Percentiles rank a stretch among this genome's conserved stretches.
These are phyloP conservation scores for Glossosoma conforme DNA, from an alignment of 1,140 invertebrate species.

Conservation along the genomic window DNA sequence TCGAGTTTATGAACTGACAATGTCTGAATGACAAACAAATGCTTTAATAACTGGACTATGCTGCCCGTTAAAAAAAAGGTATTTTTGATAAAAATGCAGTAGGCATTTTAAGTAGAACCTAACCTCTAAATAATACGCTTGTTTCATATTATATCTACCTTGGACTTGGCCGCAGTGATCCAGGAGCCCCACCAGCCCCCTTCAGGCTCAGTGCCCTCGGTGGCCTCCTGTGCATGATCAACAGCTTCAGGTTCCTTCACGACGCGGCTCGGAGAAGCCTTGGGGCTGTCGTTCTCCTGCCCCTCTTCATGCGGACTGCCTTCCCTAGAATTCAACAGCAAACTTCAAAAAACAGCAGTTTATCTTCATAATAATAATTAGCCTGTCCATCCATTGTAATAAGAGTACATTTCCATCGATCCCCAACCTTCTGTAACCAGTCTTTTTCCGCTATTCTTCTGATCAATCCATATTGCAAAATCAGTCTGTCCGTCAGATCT, in stretches of 20 bases:
- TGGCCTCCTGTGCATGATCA: slow-evolving; percentile 57
- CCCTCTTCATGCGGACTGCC: slow-evolving; percentile 5
- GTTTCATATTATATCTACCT: slow-evolving; percentile 35
- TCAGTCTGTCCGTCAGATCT: background rate
- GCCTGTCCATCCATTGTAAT: slow-evolving; percentile 1
- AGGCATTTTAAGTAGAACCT: background rate
- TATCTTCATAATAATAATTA: background rate
- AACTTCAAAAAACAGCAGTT: background rate
- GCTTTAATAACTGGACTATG: background rate
- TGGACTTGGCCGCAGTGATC: slow-evolving; percentile 47
- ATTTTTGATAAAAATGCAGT: background rate
- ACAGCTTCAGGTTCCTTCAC: slow-evolving; percentile 49
- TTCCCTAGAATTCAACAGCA: background rate
- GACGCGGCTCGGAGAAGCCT: background rate
- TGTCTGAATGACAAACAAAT: background rate
- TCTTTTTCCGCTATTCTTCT: background rate
- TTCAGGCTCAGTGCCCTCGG: slow-evolving; percentile 34
- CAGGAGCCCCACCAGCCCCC: slow-evolving; percentile 50
- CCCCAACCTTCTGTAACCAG: background rate
- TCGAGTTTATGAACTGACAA: background rate
- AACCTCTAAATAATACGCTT: background rate
- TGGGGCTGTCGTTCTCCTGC: background rate
- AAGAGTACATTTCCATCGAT: background rate
- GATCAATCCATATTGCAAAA: background rate
- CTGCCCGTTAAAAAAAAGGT: background rate